Evolutionary conservation across 2,113 vertebrate genomes (phyloP).

Genomic region (Mugil cephalus): DNA sequence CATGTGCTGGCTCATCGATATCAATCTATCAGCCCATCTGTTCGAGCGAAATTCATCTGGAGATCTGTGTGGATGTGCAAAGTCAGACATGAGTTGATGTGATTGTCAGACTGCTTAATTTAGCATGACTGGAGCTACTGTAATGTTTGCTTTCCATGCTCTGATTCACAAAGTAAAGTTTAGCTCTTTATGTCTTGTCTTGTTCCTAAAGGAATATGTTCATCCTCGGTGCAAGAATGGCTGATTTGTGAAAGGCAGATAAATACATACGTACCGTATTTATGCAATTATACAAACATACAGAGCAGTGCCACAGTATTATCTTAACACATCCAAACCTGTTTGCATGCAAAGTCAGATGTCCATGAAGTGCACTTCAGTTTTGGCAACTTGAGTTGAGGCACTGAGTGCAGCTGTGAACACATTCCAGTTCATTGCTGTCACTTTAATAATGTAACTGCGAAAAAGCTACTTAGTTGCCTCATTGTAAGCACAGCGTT

Average conservation of each 20-base stretch:
- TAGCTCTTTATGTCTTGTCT: constrained; percentile 9
- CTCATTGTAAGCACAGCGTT: not conserved
- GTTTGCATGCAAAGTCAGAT: not conserved
- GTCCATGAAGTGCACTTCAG: not conserved
- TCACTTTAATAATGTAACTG: not conserved
- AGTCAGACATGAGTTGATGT: constrained; percentile 58
- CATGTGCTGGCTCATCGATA: constrained; percentile 66
- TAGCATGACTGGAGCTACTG: constrained; percentile 69
- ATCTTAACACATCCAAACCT: constrained; percentile 5
- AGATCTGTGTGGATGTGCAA: constrained; percentile 53
- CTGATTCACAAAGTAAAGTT: constrained; percentile 23
- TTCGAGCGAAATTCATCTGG: constrained; percentile 43
- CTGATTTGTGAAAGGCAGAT: not conserved
- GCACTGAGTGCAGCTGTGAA: not conserved
- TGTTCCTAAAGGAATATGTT: constrained; percentile 13
- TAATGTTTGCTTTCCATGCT: constrained; percentile 33
- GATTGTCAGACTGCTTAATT: constrained; percentile 76
- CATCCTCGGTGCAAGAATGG: not conserved
- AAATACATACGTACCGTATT: not conserved
- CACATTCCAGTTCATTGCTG: not conserved
- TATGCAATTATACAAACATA: not conserved
- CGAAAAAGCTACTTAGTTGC: constrained; percentile 1
- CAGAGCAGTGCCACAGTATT: not conserved
- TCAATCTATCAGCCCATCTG: constrained; percentile 59
- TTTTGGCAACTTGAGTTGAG: not conserved